Conservation (phyloP, 2,888 invertebrate genomes). For the Megamerina dolium region DNA sequence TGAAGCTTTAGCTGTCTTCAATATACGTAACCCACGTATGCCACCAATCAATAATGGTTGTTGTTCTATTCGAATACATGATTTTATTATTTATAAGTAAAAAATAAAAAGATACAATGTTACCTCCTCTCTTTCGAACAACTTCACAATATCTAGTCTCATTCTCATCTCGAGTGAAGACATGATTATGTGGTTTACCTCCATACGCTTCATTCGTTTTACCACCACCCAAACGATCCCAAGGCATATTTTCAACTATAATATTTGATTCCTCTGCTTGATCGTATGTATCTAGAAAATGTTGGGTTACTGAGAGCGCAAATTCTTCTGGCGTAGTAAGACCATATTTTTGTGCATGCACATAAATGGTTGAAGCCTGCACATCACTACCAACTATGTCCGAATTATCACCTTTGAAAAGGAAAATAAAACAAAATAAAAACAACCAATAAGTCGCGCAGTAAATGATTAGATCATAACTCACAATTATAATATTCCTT, state of each 20-base stretch:
- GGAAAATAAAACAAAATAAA: no score
- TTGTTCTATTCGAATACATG: not conserved
- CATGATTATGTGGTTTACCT: constrained; percentile 23
- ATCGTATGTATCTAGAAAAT: constrained; percentile 23
- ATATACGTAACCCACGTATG: constrained; percentile 18
- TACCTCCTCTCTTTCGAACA: constrained; percentile 21
- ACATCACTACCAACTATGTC: constrained; percentile 28
- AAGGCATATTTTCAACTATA: constrained; percentile 19
- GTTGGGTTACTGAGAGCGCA: constrained; percentile 22
- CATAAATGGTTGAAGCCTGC: constrained; percentile 22
- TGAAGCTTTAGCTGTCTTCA: constrained; percentile 25
- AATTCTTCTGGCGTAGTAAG: constrained; percentile 23
- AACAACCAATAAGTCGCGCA: no score
- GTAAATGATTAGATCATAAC: not conserved
- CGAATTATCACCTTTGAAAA: constrained; percentile 20
- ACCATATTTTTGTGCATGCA: constrained; percentile 23
- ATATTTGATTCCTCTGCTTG: constrained; percentile 22
- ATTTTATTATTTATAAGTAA: not conserved
- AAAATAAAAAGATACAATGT: not conserved
- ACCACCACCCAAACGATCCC: constrained; percentile 20
- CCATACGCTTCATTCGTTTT: constrained; percentile 11
- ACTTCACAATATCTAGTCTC: constrained; percentile 22
- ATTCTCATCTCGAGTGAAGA: constrained; percentile 17
- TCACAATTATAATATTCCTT: constrained; percentile 24
- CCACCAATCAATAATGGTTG: constrained; percentile 21